Evolutionary conservation across 1,140 invertebrate genomes (phyloP).

Genomic region (Mesaphorura yosii): DNA sequence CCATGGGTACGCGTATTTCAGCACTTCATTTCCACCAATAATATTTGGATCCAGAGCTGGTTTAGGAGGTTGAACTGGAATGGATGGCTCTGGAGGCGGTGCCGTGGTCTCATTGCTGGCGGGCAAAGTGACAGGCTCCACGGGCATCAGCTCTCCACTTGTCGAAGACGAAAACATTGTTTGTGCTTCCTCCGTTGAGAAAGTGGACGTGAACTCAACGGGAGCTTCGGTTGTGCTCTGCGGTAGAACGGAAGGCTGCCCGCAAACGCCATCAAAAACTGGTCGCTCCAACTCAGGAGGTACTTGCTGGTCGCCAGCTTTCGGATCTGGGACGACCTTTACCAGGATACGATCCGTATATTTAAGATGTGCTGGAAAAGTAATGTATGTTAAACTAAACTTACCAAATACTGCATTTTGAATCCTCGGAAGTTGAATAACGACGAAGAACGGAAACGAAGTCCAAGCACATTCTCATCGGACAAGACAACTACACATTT

Average conservation of each 20-base stretch:
- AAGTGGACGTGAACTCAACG: background rate
- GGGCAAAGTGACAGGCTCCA: no score
- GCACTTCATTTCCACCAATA: slow-evolving; percentile 14
- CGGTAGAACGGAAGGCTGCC: background rate
- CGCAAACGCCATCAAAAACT: background rate
- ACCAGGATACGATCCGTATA: background rate
- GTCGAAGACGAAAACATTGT: no score
- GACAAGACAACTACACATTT: no score
- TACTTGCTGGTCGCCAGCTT: no score
- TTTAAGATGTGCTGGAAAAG: background rate
- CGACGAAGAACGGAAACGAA: slow-evolving; percentile 29
- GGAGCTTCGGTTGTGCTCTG: background rate
- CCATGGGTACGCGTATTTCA: slow-evolving; percentile 29
- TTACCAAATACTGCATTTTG: slow-evolving; percentile 30
- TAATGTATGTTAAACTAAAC: background rate
- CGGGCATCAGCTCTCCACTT: no score
- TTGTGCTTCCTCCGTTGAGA: background rate
- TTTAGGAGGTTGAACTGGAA: background rate
- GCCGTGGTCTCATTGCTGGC: no score
- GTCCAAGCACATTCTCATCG: slow-evolving; percentile 24
- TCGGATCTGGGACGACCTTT: background rate
- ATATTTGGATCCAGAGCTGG: background rate
- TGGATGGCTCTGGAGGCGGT: background rate
- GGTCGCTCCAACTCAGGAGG: background rate
- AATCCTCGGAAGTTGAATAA: slow-evolving; percentile 31